Base-by-base conservation (phyloP, 2,888 invertebrate species). In the Macrosoma leucophasiata region DNA sequence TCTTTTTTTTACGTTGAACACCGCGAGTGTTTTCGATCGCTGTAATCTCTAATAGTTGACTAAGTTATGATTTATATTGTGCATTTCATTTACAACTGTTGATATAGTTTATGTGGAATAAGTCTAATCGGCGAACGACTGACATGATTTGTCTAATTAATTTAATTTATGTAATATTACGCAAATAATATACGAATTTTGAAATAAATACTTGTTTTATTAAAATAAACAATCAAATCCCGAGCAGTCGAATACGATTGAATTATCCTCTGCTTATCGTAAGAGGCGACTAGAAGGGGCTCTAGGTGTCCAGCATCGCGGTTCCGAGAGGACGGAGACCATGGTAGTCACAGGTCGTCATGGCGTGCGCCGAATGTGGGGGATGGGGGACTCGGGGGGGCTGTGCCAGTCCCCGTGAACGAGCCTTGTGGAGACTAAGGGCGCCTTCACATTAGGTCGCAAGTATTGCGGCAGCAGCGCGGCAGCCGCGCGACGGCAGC, bases 71-170 rank as follows among this genome's bases (percentile, higher is more conserved):
- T 38, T 41, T 48, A 34, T 43, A 40, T 39, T 36, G 36, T 35
- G 42, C 42, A 44, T 40, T 46, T 43, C 10, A 25, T 41, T 38
- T 36, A 44, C 34, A 39, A 37, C 35, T 33, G 43, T 45, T 43
- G n/a, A 28, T 12, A 29, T 29, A 18, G 36, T 34, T 34, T 29
- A 25, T 32, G 34, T 29, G 26, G 31, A 28, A 30, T 27, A 25
- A 32, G 33, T 38, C 14, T 22, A 25, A 36, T 36, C n/a, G 20
- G 29, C 28, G 40, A 34, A 39, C 24, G 40, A 28, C 40, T 43
- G 48, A 44, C 24, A 22, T 8, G 3, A 13, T 23, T 25, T 25
- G 14, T 28, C 15, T 22, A 21, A 18, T 15, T 24, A 23, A 20
- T 14, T n/a, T n/a, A n/a, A n/a, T n/a, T n/a, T 31, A 40, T 42